phyloP scores from a whole-genome alignment of 53 echinoderm and acorn worm species.

The Echinometra lucunter region DNA sequence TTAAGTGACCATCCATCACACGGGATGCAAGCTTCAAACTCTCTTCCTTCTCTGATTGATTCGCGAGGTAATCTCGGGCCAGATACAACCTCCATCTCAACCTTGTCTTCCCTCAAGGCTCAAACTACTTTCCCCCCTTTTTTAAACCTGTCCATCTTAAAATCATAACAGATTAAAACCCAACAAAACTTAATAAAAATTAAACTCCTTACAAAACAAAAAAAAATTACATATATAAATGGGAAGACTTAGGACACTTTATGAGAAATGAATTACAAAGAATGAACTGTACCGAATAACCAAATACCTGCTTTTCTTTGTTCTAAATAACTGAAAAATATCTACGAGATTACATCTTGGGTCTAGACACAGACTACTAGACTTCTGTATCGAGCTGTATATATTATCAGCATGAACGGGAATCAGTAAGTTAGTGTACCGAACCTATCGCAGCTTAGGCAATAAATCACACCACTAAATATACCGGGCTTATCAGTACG shows the following conservation, averaged over 20 bases:
- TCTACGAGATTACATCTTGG: background rate
- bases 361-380: background rate
- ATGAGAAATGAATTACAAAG: too few relatives aligned
- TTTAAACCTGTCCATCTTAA: background rate
- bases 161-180: too few relatives aligned
- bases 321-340: background rate
- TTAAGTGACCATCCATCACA: constrained; percentile 65
- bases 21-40: constrained; percentile 47
- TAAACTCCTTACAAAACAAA: too few relatives aligned
- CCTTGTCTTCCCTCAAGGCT: constrained; percentile 39
- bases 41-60: constrained; percentile 58
- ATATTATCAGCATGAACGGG: constrained; percentile 43
- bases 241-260: too few relatives aligned
- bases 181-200: too few relatives aligned
- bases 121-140: background rate
- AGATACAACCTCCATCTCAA: constrained; percentile 36
- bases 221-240: too few relatives aligned
- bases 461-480: constrained; percentile 40
- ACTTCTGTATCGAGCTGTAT: background rate
- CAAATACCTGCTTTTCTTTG: background rate
- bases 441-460: background rate
- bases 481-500: constrained; percentile 3
- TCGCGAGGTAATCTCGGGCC: constrained; percentile 41
- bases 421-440: constrained; percentile 15
- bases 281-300: too few relatives aligned